Evolutionary conservation across 2,888 invertebrate species (phyloP).

Genomic region (Trachelus troglodyta): DNA sequence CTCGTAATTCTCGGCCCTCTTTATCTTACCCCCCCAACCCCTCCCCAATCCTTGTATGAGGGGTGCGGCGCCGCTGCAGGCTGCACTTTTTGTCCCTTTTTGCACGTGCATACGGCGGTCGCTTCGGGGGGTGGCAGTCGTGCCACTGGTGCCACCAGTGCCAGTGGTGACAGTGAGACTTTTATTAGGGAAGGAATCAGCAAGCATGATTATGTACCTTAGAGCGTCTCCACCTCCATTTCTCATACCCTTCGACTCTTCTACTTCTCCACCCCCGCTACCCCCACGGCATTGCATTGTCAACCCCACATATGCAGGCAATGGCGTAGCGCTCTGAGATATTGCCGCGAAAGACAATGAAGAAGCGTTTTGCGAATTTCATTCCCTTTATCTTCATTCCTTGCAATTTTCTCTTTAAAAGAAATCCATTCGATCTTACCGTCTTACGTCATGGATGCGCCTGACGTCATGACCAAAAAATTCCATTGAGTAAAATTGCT

Average conservation of each 20-base stretch:
- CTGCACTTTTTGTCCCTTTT: constrained; percentile 38
- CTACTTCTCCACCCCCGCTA: constrained; percentile 25
- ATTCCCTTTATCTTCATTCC: not conserved
- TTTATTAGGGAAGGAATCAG: constrained; percentile 67
- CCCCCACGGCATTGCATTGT: constrained; percentile 45
- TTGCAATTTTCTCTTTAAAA: too few relatives aligned
- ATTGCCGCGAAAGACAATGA: constrained; percentile 16
- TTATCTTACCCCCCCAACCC: constrained; percentile 44
- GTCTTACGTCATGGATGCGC: not conserved
- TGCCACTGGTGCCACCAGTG: constrained; percentile 20
- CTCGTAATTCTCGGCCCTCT: constrained; percentile 50
- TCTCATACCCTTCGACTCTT: constrained; percentile 8
- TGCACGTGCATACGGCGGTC: constrained; percentile 24
- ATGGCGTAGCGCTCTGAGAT: constrained; percentile 44
- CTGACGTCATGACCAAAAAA: not conserved
- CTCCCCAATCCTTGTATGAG: too few relatives aligned
- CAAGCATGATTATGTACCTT: constrained; percentile 66
- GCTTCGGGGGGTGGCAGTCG: constrained; percentile 11
- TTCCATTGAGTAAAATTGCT: not conserved
- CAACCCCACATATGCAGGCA: constrained; percentile 42
- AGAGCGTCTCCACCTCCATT: constrained; percentile 55
- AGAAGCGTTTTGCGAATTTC: not conserved
- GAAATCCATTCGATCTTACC: not conserved
- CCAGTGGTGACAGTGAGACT: constrained; percentile 57
- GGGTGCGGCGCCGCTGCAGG: constrained; percentile 34